Base-by-base conservation (phyloP, 2,113 vertebrate genomes). In the Aphelocoma coerulescens region DNA sequence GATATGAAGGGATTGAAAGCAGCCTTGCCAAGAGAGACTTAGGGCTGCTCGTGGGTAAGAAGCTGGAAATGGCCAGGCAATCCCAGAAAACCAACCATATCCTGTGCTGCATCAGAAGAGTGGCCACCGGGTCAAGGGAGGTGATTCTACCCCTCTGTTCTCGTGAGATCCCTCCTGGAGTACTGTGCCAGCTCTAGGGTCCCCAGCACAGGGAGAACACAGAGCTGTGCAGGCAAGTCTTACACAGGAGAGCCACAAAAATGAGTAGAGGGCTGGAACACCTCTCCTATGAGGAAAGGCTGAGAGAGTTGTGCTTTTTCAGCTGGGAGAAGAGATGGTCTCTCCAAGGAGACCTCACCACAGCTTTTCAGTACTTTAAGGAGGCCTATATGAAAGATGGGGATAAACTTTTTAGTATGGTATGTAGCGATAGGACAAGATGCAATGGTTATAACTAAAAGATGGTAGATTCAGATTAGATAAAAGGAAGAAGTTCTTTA, bases 141-240 rank as follows among this genome's bases (percentile, higher is more conserved):
- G 16, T 15, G 69, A 52, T 39, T 46, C 46, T 52, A 61, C 23
- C 3, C 16, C 16, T 82, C 46, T 30, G n/a, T 21, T 30, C 62
- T 54, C 0, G 0, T 32, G n/a, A 61, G 39, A 48, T 20, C 46
- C 28, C 39, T n/a, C 24, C n/a, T 41, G n/a, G 19, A 54, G 16
- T 18, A 27, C 16, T 21, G 69, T 17, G 8, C 11, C 30, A 48
- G n/a, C 26, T 30, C 46, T 41, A n/a, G 11, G 13, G 58, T 13
- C 5, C 4, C 21, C 69, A 75, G n/a, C 16, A 68, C 16, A 32
- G 13, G 28, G 11, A 52, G 8, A 23, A 59, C 23, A 61, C 3
- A 24, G 27, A 21, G 3, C 19, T 54, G 16, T n/a, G 48, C 20
- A 16, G 54, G 46, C 1, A 2, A 39, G 28, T 17, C 9, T 7